Evolutionary conservation across 1,140 invertebrate genomes (phyloP), one percentile per base, ranked within the genome.

Genomic region (Trichonephila clavipes): DNA sequence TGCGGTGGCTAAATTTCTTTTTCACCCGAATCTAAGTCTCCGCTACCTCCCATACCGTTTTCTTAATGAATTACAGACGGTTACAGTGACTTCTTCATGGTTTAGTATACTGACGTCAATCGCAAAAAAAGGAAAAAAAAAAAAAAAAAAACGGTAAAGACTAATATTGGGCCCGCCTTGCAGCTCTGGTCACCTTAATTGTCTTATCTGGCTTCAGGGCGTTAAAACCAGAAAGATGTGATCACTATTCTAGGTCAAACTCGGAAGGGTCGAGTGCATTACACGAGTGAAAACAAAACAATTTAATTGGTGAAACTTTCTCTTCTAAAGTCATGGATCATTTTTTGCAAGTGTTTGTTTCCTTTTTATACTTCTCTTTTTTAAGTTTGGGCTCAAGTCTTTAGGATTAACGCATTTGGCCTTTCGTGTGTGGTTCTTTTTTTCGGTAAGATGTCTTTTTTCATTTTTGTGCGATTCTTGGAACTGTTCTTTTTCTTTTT

Each of bases 191-290:
- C 62, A 64, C 62, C 62, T 21, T 64, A 64, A 64, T 64, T 64
- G 62, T 64, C 21, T 64, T 18, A 64, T 64, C 18, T 64, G 16
- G 62, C 62, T 64, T 64, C 21, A 64, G 62, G 62, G 62, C 62
- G 62, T 64, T 64, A 64, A 64, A 64, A 64, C 62, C 62, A 64
- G 62, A 64, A 64, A 64, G 62, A 64, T 64, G 62, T 64, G 62
- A 64, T 51, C 18, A 64, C 62, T 64, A 64, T 64, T 64, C 62
- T 64, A 64, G 62, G 62, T 64, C 62, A 64, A 18, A 19, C 62
- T 64, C 16, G 14, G 62, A 21, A 19, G 62, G 62, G 62, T 64
- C 62, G 62, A 64, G 62, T 19, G 12, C 5, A 21, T 64, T 64
- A 64, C 62, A 19, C 21, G 62, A 12, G 18, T 19, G 18, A 64